Base-by-base conservation (phyloP, 2,113 vertebrate species). In the Indicator maculatus region DNA sequence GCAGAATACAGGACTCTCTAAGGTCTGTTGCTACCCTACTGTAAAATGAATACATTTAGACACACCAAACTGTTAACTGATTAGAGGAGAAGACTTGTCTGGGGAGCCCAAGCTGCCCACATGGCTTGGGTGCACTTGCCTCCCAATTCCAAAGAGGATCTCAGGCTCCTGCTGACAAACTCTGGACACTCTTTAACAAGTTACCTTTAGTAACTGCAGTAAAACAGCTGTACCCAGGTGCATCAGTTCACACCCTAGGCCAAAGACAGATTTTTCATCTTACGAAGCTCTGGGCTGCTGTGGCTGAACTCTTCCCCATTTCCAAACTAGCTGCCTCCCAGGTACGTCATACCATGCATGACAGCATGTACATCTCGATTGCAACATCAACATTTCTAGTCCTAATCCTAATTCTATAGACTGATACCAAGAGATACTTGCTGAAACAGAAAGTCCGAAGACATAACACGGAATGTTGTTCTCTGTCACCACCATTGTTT, bases 111-210 rank as follows among this genome's bases (percentile, higher is more conserved):
- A 38, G 21, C 8, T 78, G 56, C 31, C 47, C 7, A 2, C 12
- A 3, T 1, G 7, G 13, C n/a, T 50, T 16, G 12, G 31, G 33
- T 20, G 16, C 3, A 1, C 11, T 27, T n/a, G 11, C 12, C 28
- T 76, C 8, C n/a, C 9, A 39, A n/a, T 38, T 31, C 18, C 16
- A 39, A 3, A 20, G 52, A 47, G 66, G 23, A 23, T 17, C 27
- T 55, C n/a, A 24, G 33, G 31, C 23, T 73, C 50, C 64, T 39
- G 39, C 16, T 55, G 73, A 56, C 0, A 0, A 50, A 56, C 26
- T 53, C 11, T 1, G 12, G 45, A 39, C 11, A 12, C 16, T n/a
- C 36, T 31, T 36, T 36, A 76, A 63, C 12, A 39, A 38, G 21
- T 4, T 39, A 3, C 30, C 72, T 24, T 8, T 30, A 23, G 7